A percentile compares a stretch with the other conserved stretches of the same genome.
These are phyloP conservation scores for Drosophila burlai DNA, from an alignment of 1,140 invertebrate genomes.

Conservation along the genomic window DNA sequence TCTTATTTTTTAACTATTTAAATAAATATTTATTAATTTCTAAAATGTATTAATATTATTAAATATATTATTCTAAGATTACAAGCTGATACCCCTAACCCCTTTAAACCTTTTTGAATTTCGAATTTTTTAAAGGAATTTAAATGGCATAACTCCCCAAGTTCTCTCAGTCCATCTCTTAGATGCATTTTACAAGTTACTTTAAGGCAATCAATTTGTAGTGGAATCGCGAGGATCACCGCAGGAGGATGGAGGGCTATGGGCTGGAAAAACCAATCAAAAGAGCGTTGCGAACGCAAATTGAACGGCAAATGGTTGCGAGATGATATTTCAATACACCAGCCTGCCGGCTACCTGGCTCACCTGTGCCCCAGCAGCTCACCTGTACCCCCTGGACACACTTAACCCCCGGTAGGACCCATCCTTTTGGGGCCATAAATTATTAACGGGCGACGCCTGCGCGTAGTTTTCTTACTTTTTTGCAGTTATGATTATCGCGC, in stretches of 20 bases:
- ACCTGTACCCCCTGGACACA: not conserved
- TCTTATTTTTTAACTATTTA: not conserved
- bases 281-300: slow-evolving; percentile 83
- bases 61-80: too few relatives aligned
- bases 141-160: too few relatives aligned
- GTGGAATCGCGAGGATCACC: slow-evolving; percentile 30
- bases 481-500: slow-evolving; percentile 84
- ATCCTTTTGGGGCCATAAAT: slow-evolving; percentile 66
- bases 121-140: too few relatives aligned
- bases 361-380: slow-evolving; percentile 12
- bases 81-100: too few relatives aligned
- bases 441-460: slow-evolving; percentile 77
- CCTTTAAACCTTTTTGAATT: too few relatives aligned
- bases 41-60: too few relatives aligned
- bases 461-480: slow-evolving; percentile 82
- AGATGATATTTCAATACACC: slow-evolving; percentile 81
- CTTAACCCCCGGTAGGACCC: slow-evolving; percentile 2
- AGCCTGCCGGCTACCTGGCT: slow-evolving; percentile 22
- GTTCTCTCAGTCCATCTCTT: slow-evolving; percentile 38
- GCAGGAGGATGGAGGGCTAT: slow-evolving; percentile 9
- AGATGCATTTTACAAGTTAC: slow-evolving; percentile 81
- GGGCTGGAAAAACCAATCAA: slow-evolving; percentile 78
- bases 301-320: slow-evolving; percentile 81
- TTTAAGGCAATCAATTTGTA: slow-evolving; percentile 83
- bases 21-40: not conserved